Percentiles rank a stretch among this genome's conserved stretches.
Evolutionary conservation across 2,113 vertebrate species (phyloP).

Genomic region (Nibea coibor): DNA sequence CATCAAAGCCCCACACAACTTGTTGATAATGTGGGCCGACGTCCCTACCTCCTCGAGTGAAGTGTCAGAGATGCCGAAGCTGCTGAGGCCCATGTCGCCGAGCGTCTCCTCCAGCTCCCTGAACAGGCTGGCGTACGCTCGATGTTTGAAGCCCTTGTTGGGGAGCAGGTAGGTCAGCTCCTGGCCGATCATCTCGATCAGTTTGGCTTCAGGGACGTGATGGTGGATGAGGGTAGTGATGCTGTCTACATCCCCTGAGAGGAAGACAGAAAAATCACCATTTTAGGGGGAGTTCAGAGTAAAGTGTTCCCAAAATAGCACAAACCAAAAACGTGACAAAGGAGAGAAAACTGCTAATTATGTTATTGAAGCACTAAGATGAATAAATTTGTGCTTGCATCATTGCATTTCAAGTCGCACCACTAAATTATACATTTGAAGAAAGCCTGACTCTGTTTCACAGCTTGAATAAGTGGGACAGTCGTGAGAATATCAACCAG

Average conservation of each 20-base stretch:
- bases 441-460: constrained; percentile 7
- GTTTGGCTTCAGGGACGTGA: constrained; percentile 93
- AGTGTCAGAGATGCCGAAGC: constrained; percentile 97
- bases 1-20: not conserved
- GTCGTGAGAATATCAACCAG: constrained; percentile 12
- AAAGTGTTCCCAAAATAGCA: constrained; percentile 20
- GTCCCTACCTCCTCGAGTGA: constrained; percentile 93
- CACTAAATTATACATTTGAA: constrained; percentile 45
- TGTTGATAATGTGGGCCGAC: not conserved
- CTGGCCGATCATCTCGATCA: constrained; percentile 95
- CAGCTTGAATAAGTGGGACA: constrained; percentile 15
- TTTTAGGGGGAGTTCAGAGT: not conserved
- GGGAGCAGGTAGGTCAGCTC: constrained; percentile 95
- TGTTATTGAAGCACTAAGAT: constrained; percentile 35
- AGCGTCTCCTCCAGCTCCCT: constrained; percentile 93
- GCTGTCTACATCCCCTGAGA: constrained; percentile 80
- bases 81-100: constrained; percentile 93
- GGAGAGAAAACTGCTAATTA: constrained; percentile 18
- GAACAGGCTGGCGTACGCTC: constrained; percentile 96
- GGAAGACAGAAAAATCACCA: not conserved
- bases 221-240: constrained; percentile 91
- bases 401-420: constrained; percentile 21
- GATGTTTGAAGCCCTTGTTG: constrained; percentile 93
- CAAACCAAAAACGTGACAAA: constrained; percentile 4
- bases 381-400: constrained; percentile 17